Conservation (phyloP, 1,140 invertebrate species). For the Pentalonia nigronervosa region DNA sequence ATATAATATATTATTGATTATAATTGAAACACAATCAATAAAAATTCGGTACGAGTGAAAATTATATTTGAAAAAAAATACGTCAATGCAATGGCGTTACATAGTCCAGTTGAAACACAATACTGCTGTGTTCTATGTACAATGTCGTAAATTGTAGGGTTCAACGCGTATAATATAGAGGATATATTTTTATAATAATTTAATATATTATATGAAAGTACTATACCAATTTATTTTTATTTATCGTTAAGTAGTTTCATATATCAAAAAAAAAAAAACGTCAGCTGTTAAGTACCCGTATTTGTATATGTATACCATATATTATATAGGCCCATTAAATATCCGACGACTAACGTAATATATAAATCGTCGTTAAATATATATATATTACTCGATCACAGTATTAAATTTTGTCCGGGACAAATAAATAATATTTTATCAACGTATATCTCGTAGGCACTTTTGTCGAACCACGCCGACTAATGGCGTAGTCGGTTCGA, state of each 20-base stretch:
- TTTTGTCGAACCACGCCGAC: not conserved
- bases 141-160: not conserved
- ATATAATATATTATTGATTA: not conserved
- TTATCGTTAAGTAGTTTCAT: constrained; percentile 10
- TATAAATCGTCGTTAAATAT: not conserved
- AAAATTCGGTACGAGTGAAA: not conserved
- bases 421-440: not conserved
- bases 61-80: not conserved
- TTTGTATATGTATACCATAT: not conserved
- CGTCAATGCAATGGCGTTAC: not conserved
- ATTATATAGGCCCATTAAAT: constrained; percentile 5
- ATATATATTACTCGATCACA: not conserved
- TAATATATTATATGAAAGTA: not conserved
- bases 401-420: not conserved
- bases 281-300: constrained; percentile 1
- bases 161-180: not conserved
- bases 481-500: not conserved
- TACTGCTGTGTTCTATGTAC: not conserved
- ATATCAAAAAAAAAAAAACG: constrained; percentile 14
- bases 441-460: not conserved
- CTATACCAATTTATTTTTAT: constrained; percentile 18
- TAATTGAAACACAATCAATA: not conserved
- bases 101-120: not conserved
- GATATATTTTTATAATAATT: not conserved
- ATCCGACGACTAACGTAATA: not conserved